phyloP scores from a whole-genome alignment of 2,113 vertebrate genomes.

The Pluvialis apricaria region DNA sequence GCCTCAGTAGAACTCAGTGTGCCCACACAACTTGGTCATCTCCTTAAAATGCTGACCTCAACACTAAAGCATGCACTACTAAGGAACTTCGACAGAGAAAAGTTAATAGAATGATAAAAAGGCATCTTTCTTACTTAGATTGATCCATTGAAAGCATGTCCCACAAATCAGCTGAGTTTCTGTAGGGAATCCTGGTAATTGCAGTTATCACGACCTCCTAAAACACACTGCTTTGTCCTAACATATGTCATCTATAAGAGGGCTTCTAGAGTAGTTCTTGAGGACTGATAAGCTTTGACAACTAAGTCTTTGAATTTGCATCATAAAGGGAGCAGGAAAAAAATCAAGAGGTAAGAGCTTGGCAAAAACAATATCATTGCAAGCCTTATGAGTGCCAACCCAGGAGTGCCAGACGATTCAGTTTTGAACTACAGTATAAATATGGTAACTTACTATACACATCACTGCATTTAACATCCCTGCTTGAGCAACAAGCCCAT shows the following conservation, averaged over 20 bases:
- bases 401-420: background rate
- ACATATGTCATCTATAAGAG: background rate
- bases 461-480: background rate
- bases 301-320: background rate
- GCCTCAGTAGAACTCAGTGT: background rate
- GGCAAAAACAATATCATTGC: background rate
- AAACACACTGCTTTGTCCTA: background rate
- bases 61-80: background rate
- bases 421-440: background rate
- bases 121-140: background rate
- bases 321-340: background rate
- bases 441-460: background rate
- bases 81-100: background rate
- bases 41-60: background rate
- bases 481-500: background rate
- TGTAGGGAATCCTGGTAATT: background rate
- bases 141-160: background rate
- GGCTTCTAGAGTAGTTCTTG: background rate
- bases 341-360: background rate
- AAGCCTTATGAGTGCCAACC: background rate
- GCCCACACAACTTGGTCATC: background rate
- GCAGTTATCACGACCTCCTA: background rate
- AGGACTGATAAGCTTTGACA: background rate
- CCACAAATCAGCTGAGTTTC: background rate
- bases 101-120: background rate